A percentile compares a stretch with the other conserved stretches of the same genome.
These are phyloP conservation scores for Nebria salina DNA, from an alignment of 2,888 invertebrate species.

Conservation along the genomic window DNA sequence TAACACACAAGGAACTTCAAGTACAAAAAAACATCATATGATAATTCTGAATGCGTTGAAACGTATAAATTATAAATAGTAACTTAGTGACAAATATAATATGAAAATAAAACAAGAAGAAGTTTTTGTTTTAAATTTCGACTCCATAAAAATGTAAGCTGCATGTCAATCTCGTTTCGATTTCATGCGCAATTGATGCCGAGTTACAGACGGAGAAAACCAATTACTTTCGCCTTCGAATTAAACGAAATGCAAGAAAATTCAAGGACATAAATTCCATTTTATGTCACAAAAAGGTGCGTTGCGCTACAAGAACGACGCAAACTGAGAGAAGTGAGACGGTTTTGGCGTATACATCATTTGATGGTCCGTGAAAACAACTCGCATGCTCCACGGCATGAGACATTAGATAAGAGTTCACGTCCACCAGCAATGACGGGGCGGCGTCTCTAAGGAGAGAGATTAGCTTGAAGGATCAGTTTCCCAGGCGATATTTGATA, in stretches of 20 bases:
- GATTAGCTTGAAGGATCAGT: conserved; percentile 42
- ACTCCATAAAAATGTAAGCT: background rate
- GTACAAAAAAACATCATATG: conserved; percentile 3
- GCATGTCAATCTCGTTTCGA: conserved; percentile 21
- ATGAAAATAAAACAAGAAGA: no score
- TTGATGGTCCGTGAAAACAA: conserved; percentile 19
- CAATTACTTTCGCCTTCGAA: conserved; percentile 41
- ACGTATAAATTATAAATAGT: background rate
- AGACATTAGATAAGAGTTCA: conserved; percentile 39
- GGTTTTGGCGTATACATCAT: conserved; percentile 10
- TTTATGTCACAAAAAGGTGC: conserved; percentile 25
- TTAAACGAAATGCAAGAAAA: conserved; percentile 32
- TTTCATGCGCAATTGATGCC: conserved; percentile 44
- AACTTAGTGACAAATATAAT: no score
- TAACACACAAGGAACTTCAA: background rate
- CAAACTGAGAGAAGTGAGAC: background rate
- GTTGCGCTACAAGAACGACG: background rate
- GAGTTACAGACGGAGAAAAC: conserved; percentile 35
- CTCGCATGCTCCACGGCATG: background rate
- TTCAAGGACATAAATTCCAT: conserved; percentile 33
- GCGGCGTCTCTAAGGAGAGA: conserved; percentile 36
- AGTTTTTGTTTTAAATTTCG: no score
- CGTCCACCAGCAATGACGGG: conserved; percentile 20
- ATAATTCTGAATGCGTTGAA: background rate
- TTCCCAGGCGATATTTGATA: background rate